Base-by-base conservation (phyloP, 35 echinoderm and acorn worm species). In the Patiria miniata region DNA sequence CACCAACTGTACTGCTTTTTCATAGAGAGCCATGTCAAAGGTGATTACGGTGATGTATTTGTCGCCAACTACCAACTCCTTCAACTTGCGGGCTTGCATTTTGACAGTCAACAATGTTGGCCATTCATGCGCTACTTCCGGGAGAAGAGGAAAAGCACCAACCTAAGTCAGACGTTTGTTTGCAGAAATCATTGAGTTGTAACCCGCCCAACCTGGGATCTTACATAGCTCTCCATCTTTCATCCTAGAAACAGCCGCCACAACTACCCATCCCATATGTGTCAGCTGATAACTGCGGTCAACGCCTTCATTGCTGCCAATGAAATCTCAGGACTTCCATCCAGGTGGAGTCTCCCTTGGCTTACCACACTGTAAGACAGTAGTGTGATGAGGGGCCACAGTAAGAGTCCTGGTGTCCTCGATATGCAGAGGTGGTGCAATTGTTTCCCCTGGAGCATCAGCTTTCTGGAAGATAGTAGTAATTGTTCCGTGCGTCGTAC, bases 401-500 rank as follows among this genome's bases (percentile, higher is more conserved):
- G 77, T 51, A 21, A 87, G 28, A 55, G 2, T 80, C 1, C 51
- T 37, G 19, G 68, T 37, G 19, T 87, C 76, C 7, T 26, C 73
- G 1, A 69, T 36, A 2, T 61, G 2, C 23, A 77, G 39, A 39
- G 19, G 38, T 29, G 37, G 33, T 0, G 80, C 52, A 2, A 90
- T 40, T 83, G 54, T 8, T 83, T 82, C 80, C 68, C 59, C 80
- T 0, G 23, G 39, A 28, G 30, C 80, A 61, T 83, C 80, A 10
- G 36, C 1, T 52, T 81, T 87, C 39, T 92, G 90, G 59, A 57
- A 87, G 14, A 92, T 77, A 12, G 83, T 78, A 39, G 53, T 87
- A 23, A 88, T 79, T 10, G 91, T 93, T 39, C 76, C 79, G 61
- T 89, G 86, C 19, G 79, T 83, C 47, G 91, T 93, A 55, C 30